Evolutionary conservation across 2,113 vertebrate genomes (phyloP).

Genomic region (Sisor rabdophorus): DNA sequence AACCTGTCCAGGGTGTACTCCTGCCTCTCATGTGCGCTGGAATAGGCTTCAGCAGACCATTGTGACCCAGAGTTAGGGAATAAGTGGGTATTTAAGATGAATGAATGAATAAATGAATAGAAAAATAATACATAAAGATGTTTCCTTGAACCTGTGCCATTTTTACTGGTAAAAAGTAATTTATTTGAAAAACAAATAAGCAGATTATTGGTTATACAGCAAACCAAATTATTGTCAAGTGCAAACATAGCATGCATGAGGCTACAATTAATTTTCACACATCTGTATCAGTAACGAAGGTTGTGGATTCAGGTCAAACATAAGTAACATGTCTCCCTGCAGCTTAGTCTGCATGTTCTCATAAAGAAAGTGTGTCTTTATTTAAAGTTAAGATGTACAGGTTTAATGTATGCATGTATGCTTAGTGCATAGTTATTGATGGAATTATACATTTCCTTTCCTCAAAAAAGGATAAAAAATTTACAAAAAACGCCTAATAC

Average conservation of each 20-base stretch:
- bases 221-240: constrained; percentile 27
- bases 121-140: not conserved
- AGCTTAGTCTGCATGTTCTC: constrained; percentile 28
- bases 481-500: no score
- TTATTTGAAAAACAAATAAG: constrained; percentile 2
- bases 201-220: not conserved
- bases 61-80: no score
- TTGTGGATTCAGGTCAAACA: constrained; percentile 26
- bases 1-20: no score
- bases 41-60: no score
- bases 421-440: no score
- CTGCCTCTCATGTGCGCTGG: no score
- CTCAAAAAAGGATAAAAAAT: no score
- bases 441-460: no score
- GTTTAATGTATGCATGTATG: not conserved
- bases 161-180: constrained; percentile 5
- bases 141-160: not conserved
- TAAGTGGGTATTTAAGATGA: no score
- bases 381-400: not conserved
- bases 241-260: not conserved
- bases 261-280: constrained; percentile 9
- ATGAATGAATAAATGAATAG: no score
- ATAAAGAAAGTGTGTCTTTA: constrained; percentile 23
- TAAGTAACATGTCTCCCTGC: constrained; percentile 28
- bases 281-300: constrained; percentile 17